Evolutionary conservation across 2,113 vertebrate genomes (phyloP).

Genomic region (Dolichotis patagonum): DNA sequence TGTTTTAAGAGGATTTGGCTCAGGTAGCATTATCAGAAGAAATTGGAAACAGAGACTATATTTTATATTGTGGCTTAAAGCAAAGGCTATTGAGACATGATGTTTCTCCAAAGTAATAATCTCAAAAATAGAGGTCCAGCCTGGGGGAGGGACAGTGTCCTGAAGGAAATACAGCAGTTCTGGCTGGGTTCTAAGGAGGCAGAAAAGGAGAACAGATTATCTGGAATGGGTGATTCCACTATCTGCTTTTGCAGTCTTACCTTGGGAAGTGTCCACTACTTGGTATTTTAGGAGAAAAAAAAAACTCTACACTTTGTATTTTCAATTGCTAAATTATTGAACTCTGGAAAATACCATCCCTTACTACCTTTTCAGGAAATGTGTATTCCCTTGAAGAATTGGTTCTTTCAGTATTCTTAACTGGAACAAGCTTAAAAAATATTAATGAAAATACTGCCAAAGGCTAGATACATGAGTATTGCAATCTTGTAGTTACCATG

Average conservation of each 20-base stretch:
- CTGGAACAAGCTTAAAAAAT: slow-evolving; percentile 39
- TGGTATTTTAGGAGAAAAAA: slow-evolving; percentile 47
- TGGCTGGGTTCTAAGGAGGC: neutral
- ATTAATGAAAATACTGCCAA: slow-evolving; percentile 14
- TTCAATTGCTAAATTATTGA: slow-evolving; percentile 55
- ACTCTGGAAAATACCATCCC: slow-evolving; percentile 31
- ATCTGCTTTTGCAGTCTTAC: slow-evolving; percentile 40
- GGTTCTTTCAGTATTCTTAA: slow-evolving; percentile 41
- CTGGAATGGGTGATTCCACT: neutral
- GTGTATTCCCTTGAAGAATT: neutral
- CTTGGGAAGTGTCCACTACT: slow-evolving; percentile 39
- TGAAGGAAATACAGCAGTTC: neutral
- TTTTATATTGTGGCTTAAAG: slow-evolving; percentile 42
- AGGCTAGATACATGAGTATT: neutral
- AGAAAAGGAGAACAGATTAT: neutral
- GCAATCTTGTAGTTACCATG: neutral
- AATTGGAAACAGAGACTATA: neutral
- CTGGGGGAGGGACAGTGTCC: neutral
- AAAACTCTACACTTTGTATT: neutral
- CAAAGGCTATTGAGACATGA: neutral
- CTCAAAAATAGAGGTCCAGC: neutral
- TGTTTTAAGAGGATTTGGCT: slow-evolving; percentile 23
- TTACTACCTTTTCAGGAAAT: slow-evolving; percentile 1
- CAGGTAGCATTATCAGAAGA: neutral
- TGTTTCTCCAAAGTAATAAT: slow-evolving; percentile 46